A percentile compares a stretch with the other conserved stretches of the same genome.
Conservation (phyloP, 2,888 invertebrate species). For the Cheilosia scutellata region DNA sequence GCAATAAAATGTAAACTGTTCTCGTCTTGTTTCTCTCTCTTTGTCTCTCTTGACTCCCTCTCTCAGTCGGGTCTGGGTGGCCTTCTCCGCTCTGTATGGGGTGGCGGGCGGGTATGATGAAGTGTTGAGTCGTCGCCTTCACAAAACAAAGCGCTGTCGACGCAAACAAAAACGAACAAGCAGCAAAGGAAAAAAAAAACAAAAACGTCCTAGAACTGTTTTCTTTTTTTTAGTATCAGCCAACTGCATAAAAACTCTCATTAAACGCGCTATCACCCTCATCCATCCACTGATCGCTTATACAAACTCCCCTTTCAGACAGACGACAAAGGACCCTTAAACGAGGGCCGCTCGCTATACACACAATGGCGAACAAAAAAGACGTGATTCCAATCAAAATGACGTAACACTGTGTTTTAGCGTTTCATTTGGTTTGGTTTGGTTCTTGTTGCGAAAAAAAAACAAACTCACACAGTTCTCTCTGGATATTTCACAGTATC, state of each 20-base stretch:
- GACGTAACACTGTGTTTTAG: constrained; percentile 66
- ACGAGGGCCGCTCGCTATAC: not conserved
- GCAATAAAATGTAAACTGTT: constrained; percentile 57
- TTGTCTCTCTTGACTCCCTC: constrained; percentile 55
- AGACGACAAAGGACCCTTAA: constrained; percentile 46
- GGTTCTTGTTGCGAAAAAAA: constrained; percentile 25
- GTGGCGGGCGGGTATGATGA: constrained; percentile 28
- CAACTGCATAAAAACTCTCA: constrained; percentile 42
- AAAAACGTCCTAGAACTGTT: not conserved
- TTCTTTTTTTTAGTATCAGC: constrained; percentile 18
- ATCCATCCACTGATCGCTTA: constrained; percentile 17
- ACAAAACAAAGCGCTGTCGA: constrained; percentile 62
- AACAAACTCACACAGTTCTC: constrained; percentile 23
- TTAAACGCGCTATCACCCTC: constrained; percentile 40
- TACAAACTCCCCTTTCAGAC: constrained; percentile 54
- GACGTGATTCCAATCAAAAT: constrained; percentile 50
- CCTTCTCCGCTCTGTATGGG: constrained; percentile 27
- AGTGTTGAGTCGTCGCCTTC: constrained; percentile 67
- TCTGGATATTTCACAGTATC: constrained; percentile 40
- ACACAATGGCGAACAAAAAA: constrained; percentile 13
- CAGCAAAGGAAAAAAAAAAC: not conserved
- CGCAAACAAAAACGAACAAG: constrained; percentile 22
- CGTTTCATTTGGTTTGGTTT: constrained; percentile 37
- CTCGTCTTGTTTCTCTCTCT: constrained; percentile 40
- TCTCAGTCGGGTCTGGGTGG: constrained; percentile 44